phyloP scores from a whole-genome alignment of 2,797 vertebrate genomes.

The Sternarchorhynchus goeldii region DNA sequence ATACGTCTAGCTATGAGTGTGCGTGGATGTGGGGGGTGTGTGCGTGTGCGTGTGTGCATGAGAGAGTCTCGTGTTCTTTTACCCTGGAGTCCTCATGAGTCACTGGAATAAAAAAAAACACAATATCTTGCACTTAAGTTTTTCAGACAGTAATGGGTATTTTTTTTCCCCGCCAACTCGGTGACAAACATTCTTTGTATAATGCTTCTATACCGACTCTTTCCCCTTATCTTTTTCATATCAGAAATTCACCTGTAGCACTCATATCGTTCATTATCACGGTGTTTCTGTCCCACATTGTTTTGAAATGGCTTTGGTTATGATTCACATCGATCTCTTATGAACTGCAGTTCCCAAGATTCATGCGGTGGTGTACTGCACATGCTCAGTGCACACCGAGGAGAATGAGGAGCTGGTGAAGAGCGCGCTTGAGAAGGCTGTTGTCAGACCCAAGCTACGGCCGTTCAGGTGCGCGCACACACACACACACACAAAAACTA shows the following conservation, averaged over 20 bases:
- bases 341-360: constrained; percentile 80
- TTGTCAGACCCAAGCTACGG: constrained; percentile 71
- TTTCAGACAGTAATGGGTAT: background rate
- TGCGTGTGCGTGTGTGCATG: background rate
- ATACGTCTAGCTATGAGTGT: background rate
- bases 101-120: background rate
- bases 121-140: background rate
- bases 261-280: background rate
- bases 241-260: background rate
- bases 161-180: background rate
- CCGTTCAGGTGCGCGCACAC: constrained; percentile 81
- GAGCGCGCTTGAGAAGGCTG: constrained; percentile 78
- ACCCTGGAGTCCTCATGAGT: background rate
- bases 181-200: background rate
- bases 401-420: constrained; percentile 89
- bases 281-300: background rate
- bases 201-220: background rate
- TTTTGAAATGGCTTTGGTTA: background rate
- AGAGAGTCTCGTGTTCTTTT: background rate
- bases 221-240: background rate
- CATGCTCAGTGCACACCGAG: constrained; percentile 85
- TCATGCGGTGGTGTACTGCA: constrained; percentile 89
- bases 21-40: background rate
- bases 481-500: constrained; percentile 30
- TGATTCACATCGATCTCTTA: constrained; percentile 7